phyloP scores from a whole-genome alignment of 1,140 invertebrate species.

The Drosophila bipectinata region DNA sequence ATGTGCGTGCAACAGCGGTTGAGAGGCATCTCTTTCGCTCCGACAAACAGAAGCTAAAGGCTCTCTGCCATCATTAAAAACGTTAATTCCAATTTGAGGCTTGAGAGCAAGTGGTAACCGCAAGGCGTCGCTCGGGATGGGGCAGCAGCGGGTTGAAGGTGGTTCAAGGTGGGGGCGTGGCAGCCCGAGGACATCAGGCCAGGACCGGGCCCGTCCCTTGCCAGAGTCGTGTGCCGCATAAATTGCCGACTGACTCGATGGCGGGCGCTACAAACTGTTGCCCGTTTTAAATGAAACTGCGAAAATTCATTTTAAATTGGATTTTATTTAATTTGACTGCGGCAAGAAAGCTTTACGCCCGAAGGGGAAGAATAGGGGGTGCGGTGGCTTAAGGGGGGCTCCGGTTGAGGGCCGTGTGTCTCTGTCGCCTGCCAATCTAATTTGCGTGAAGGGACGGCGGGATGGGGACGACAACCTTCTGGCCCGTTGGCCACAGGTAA shows the following conservation, averaged over 20 bases:
- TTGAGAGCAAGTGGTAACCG: constrained; percentile 49
- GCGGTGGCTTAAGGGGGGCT: background rate
- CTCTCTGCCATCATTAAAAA: constrained; percentile 73
- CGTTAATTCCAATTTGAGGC: constrained; percentile 78
- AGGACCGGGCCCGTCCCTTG: background rate
- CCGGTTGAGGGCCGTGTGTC: constrained; percentile 9
- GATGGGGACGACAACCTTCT: constrained; percentile 45
- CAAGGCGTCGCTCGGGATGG: background rate
- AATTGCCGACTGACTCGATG: constrained; percentile 44
- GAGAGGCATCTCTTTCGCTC: constrained; percentile 20
- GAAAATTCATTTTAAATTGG: constrained; percentile 83
- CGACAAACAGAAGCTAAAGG: constrained; percentile 22
- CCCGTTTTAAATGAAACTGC: constrained; percentile 79
- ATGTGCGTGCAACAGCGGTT: constrained; percentile 45
- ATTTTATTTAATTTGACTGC: constrained; percentile 82
- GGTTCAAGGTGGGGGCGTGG: constrained; percentile 3
- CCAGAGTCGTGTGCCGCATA: constrained; percentile 24
- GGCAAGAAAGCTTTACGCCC: constrained; percentile 74
- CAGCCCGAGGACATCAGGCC: constrained; percentile 25
- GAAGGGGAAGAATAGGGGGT: constrained; percentile 19
- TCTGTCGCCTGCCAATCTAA: constrained; percentile 67
- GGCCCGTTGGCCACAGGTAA: constrained; percentile 73
- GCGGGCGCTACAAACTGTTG: constrained; percentile 36
- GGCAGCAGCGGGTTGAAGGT: background rate
- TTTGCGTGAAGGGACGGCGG: constrained; percentile 42